Conservation (phyloP, 2,888 invertebrate genomes). For the Sphecodes monilicornis region DNA sequence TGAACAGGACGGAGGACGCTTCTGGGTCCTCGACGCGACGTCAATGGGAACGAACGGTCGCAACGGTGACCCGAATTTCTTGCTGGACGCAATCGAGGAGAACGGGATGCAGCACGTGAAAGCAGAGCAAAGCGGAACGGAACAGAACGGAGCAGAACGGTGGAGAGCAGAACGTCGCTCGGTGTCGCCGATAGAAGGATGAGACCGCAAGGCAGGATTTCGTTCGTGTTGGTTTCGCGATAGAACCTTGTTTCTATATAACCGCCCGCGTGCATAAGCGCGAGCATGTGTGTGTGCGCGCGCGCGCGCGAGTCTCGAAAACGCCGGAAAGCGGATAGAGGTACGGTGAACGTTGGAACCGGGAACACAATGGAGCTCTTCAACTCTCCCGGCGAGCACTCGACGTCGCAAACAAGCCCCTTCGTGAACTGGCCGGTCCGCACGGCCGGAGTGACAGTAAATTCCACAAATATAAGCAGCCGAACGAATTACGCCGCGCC, state of each 20-base stretch:
- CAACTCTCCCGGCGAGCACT: slow-evolving; percentile 76
- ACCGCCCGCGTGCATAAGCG: background rate
- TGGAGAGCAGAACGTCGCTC: slow-evolving; percentile 14
- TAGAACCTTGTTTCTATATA: slow-evolving; percentile 21
- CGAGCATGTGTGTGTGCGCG: background rate
- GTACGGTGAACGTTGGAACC: slow-evolving; percentile 70
- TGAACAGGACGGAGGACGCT: slow-evolving; percentile 2
- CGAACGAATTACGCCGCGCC: slow-evolving; percentile 65
- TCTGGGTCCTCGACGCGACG: background rate
- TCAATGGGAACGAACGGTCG: slow-evolving; percentile 21
- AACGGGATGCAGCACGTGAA: slow-evolving; percentile 32
- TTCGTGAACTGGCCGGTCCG: slow-evolving; percentile 65
- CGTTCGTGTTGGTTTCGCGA: slow-evolving; percentile 39
- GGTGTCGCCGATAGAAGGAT: slow-evolving; percentile 52
- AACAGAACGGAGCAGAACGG: slow-evolving; percentile 6
- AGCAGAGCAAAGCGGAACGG: slow-evolving; percentile 4
- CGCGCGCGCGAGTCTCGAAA: slow-evolving; percentile 57
- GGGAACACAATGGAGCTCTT: slow-evolving; percentile 77
- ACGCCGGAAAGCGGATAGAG: slow-evolving; percentile 76
- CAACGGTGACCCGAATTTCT: slow-evolving; percentile 46
- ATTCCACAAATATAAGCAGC: slow-evolving; percentile 73
- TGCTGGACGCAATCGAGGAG: slow-evolving; percentile 23
- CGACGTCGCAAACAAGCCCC: slow-evolving; percentile 80
- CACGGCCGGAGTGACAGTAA: slow-evolving; percentile 65
- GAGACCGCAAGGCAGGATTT: slow-evolving; percentile 54